These are phyloP conservation scores for Dolichoris vasculosae DNA, from an alignment of 1,140 invertebrate genomes.

Conservation along the genomic window DNA sequence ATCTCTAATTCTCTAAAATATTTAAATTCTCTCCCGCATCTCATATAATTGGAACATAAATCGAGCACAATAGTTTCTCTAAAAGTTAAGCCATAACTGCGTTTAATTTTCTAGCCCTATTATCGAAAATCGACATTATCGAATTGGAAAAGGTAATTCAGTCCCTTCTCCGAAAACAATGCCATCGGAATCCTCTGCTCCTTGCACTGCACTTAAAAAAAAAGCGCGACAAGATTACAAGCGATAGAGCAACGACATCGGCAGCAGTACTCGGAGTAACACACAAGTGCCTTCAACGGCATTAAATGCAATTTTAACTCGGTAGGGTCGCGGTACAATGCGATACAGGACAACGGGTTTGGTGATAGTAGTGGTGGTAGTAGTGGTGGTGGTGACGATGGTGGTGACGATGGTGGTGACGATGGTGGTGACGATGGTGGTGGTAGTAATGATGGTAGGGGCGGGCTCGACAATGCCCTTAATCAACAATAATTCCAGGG, in stretches of 20 bases:
- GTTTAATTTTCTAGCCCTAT: background rate
- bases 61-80: too few species aligned
- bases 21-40: too few species aligned
- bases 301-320: slow-evolving; percentile 63
- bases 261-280: background rate
- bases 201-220: too few species aligned
- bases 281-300: slow-evolving; percentile 49
- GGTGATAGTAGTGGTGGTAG: background rate
- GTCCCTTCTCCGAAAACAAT: too few species aligned
- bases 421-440: slow-evolving; percentile 54
- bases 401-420: too few species aligned
- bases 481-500: slow-evolving; percentile 69
- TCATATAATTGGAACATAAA: too few species aligned
- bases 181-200: too few species aligned
- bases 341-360: background rate
- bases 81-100: background rate
- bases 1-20: too few species aligned
- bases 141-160: background rate
- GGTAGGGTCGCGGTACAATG: background rate
- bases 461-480: slow-evolving; percentile 65
- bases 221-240: background rate
- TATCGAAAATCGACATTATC: background rate
- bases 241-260: background rate
- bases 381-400: background rate
- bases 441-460: slow-evolving; percentile 50